These are phyloP conservation scores for Nemotelus nigrinus DNA, from an alignment of 2,888 invertebrate genomes.

Conservation along the genomic window DNA sequence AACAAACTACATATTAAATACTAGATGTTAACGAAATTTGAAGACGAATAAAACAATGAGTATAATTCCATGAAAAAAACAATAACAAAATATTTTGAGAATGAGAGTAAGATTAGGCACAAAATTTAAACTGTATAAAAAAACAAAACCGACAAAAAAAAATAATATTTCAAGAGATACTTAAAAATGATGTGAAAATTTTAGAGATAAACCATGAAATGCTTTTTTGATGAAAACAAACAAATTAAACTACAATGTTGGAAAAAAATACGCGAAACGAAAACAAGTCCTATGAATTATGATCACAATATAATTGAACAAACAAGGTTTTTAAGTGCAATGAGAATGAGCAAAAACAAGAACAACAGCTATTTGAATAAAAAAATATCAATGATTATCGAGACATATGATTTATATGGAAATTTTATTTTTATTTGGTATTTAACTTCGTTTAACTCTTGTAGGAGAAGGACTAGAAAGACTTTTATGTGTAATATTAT, in stretches of 20 bases:
- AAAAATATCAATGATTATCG: conserved; percentile 3
- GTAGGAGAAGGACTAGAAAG: conserved; percentile 47
- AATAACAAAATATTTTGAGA: conserved; percentile 18
- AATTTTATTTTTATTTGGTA: conserved; percentile 17
- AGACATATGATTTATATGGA: conserved; percentile 31
- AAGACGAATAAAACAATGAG: too few species aligned
- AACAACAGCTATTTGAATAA: too few species aligned
- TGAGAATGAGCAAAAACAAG: background rate
- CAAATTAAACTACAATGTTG: background rate
- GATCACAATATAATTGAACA: conserved; percentile 10
- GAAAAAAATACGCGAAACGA: conserved; percentile 9
- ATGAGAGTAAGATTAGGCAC: background rate
- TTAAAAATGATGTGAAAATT: conserved; percentile 15
- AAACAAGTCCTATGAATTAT: conserved; percentile 26
- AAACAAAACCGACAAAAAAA: background rate
- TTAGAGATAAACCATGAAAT: conserved; percentile 30
- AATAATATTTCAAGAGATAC: background rate
- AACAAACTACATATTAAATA: background rate
- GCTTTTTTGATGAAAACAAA: conserved; percentile 28
- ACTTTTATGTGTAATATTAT: conserved; percentile 46
- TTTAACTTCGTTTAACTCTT: conserved; percentile 25
- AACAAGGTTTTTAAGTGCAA: conserved; percentile 43
- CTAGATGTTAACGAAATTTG: too few species aligned
- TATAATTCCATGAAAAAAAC: background rate
- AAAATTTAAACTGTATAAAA: background rate